Evolutionary conservation across 1,140 invertebrate species (phyloP).

Genomic region (Gerris buenoi): DNA sequence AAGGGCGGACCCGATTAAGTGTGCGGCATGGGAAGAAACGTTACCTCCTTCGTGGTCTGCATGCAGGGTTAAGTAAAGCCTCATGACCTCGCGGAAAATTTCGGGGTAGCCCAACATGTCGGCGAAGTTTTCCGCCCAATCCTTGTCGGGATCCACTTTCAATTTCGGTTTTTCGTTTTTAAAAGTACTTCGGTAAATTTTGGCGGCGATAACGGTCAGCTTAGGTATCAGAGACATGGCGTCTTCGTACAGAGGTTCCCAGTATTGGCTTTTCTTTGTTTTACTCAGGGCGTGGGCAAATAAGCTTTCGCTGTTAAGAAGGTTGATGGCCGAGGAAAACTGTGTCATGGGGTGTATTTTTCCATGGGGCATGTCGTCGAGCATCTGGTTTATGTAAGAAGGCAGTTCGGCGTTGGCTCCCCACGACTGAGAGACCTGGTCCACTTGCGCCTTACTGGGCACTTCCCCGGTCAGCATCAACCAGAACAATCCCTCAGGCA

Average conservation of each 20-base stretch:
- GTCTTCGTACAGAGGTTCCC: slow-evolving; percentile 84
- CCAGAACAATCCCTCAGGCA: slow-evolving; percentile 93
- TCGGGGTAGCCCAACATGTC: slow-evolving; percentile 86
- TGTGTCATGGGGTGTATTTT: slow-evolving; percentile 91
- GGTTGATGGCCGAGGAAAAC: slow-evolving; percentile 78
- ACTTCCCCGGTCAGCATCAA: slow-evolving; percentile 81
- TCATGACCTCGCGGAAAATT: slow-evolving; percentile 75
- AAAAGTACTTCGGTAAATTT: slow-evolving; percentile 83
- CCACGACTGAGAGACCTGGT: slow-evolving; percentile 78
- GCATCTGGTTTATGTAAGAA: slow-evolving; percentile 80
- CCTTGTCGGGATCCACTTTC: slow-evolving; percentile 53
- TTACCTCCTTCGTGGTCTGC: slow-evolving; percentile 92
- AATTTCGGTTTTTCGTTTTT: slow-evolving; percentile 78
- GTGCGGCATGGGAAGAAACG: slow-evolving; percentile 83
- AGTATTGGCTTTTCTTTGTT: slow-evolving; percentile 69
- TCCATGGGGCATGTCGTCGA: slow-evolving; percentile 82
- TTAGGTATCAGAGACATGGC: slow-evolving; percentile 92
- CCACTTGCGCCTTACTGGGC: slow-evolving; percentile 63
- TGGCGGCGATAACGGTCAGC: slow-evolving; percentile 80
- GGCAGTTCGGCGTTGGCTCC: slow-evolving; percentile 74
- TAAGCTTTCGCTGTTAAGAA: slow-evolving; percentile 81
- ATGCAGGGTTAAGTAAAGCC: slow-evolving; percentile 90
- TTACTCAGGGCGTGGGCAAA: slow-evolving; percentile 80
- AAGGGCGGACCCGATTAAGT: slow-evolving; percentile 83
- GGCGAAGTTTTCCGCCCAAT: slow-evolving; percentile 88